Base-by-base conservation (phyloP, 2,113 vertebrate genomes). In the Mustela nigripes region DNA sequence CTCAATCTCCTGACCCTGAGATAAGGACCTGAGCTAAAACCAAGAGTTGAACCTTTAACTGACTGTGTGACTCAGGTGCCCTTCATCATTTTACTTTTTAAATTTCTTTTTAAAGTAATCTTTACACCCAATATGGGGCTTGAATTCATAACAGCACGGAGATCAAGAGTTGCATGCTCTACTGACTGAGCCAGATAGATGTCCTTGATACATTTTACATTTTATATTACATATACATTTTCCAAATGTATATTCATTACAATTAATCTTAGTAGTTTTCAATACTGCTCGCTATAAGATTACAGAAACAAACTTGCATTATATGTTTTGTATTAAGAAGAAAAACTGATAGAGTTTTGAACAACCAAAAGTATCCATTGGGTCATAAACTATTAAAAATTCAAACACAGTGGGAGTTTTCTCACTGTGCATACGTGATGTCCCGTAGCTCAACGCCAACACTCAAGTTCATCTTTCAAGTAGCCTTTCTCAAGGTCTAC, bases 291-390 rank as follows among this genome's bases (percentile, higher is more conserved):
- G 33, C 31, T 65, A 2, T 8, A 31, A 74, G 69, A 96, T 79
- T 65, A 89, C 83, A 96, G 88, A 74, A 76, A 87, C 53, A 78
- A 62, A 79, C 22, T 45, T 90, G 36, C 19, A 97, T 26, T n/a
- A 36, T 18, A 8, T 63, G 39, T 45, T 93, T 96, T 45, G n/a
- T 84, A 79, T 71, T 83, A 90, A 45, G 48, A 87, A 56, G 26
- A 94, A 89, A 83, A 50, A 69, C 76, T 58, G 71, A 67, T 31
- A 50, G 28, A 76, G 56, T 76, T 69, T 84, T 56, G 11, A 71
- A 65, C 48, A 83, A 84, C 48, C 7, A 60, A 63, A 91, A 60
- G 15, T 71, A 60, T 84, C 28, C n/a, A 65, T 63, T 83, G 15
- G 81, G 21, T 62, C 24, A 58, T 90, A 78, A 71, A 63, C 33